Conservation (phyloP, 2,797 vertebrate genomes). For the Sternarchorhynchus goeldii region DNA sequence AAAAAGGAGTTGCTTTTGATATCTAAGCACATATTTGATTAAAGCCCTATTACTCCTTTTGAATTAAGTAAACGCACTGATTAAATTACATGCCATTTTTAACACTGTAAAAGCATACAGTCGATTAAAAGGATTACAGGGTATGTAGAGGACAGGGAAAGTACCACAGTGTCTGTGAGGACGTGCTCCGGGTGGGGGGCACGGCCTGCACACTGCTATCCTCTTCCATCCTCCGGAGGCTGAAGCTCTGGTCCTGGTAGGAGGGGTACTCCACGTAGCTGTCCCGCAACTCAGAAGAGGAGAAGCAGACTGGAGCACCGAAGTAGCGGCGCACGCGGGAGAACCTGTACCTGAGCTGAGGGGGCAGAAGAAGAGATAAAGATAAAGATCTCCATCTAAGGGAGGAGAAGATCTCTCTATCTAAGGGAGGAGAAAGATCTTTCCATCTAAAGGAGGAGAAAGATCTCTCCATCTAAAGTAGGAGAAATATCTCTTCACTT, state of each 20-base stretch:
- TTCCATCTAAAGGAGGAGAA: too few species aligned
- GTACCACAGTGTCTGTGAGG: constrained; percentile 88
- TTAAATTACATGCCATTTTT: too few species aligned
- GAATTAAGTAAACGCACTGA: too few species aligned
- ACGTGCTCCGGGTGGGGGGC: constrained; percentile 67
- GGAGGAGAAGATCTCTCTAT: too few species aligned
- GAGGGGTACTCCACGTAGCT: constrained; percentile 74
- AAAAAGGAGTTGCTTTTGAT: too few species aligned
- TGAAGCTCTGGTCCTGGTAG: constrained; percentile 82
- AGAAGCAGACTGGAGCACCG: constrained; percentile 73
- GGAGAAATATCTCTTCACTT: too few species aligned
- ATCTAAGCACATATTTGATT: too few species aligned
- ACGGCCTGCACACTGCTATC: constrained; percentile 76
- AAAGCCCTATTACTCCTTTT: too few species aligned
- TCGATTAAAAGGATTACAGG: neutral
- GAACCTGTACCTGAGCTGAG: constrained; percentile 81
- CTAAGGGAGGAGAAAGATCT: too few species aligned
- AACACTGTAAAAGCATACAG: neutral
- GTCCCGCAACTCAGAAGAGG: constrained; percentile 73
- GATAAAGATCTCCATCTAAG: too few species aligned
- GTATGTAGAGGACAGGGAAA: constrained; percentile 12
- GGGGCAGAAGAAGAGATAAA: neutral
- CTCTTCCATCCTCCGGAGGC: constrained; percentile 79
- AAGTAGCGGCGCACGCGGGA: constrained; percentile 75
- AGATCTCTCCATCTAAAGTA: too few species aligned